Base-by-base conservation (phyloP, 2,888 invertebrate genomes). In the Ptilodon capucinus region DNA sequence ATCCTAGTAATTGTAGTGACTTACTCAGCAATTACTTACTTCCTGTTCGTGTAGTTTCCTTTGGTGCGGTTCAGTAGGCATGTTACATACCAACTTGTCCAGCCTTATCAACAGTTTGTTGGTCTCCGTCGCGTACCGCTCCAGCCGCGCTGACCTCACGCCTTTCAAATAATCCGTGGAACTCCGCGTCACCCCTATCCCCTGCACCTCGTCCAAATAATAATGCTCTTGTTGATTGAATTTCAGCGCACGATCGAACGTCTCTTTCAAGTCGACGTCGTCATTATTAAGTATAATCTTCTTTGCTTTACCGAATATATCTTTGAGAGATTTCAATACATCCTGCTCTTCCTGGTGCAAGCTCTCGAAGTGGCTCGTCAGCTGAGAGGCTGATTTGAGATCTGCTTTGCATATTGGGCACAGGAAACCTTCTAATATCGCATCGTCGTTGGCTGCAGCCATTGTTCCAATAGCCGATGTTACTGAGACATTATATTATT, bases 401-500 rank as follows among this genome's bases (percentile, higher is more conserved):
- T 99, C 98, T 32, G 95, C 94, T 87, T 97, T 95, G 75, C 99
- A 99, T 68, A 98, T 97, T 0, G 99, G 98, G 81, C 99, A 99
- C 8, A 99, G 91, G 77, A 99, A 98, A 4, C 99, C 99, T 84
- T 99, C 98, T 51, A 96, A 91, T 63, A 97, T 95, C 69, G 93
- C 92, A 34, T 92, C 92, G 42, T 89, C 91, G 54, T 90, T 85
- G 50, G 84, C 74, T 47, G 82, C 60, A 52, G 91, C 91, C 91
- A 91, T 91, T 38, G 57, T 76, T 58, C 41, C 23, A 32, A 35
- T 13, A 38, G 42, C 60, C 60, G 48, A 54, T 67, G 71, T 52
- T 54, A 62, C 38, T 52, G 35, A 28, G 34, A 42, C 62, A 64
- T 57, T 53, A 30, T 46, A 19, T 16, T n/a, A 19, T 23, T 19